phyloP scores from a whole-genome alignment of 2,888 invertebrate species.

The Nomada lathburiana region DNA sequence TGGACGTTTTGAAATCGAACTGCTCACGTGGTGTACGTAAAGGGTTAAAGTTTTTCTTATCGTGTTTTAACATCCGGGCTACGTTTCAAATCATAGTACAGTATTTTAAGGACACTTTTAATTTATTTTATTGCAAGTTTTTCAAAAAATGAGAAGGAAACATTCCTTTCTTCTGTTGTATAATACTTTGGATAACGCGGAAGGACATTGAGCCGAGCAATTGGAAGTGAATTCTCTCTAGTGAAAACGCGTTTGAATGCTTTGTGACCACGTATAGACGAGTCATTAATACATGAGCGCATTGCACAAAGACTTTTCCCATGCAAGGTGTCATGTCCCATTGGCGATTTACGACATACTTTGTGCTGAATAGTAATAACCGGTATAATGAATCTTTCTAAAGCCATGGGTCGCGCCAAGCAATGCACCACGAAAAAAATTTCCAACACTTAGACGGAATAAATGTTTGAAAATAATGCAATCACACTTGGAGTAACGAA shows the following conservation, averaged over 20 bases:
- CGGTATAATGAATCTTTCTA: not conserved
- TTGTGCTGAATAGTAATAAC: slow-evolving; percentile 5
- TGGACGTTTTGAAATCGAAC: no score
- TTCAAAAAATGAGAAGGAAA: no score
- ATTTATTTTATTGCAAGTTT: not conserved
- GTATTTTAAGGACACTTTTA: not conserved
- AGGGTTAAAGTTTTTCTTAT: no score
- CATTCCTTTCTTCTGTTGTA: not conserved
- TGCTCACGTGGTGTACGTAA: no score
- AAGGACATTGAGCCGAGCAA: no score
- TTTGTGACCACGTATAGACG: slow-evolving; percentile 10
- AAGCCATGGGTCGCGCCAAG: not conserved
- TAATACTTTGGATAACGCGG: not conserved
- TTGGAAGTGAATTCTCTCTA: not conserved
- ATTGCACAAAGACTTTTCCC: slow-evolving; percentile 19
- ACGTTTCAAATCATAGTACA: no score
- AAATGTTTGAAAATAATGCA: not conserved
- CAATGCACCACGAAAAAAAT: not conserved
- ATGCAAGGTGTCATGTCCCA: slow-evolving; percentile 4
- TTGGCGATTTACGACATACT: not conserved
- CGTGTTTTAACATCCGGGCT: no score
- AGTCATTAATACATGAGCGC: slow-evolving; percentile 12
- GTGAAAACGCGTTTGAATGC: slow-evolving; percentile 13
- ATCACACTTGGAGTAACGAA: not conserved
- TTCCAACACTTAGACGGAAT: not conserved